Evolutionary conservation across 1,140 invertebrate genomes (phyloP), one percentile per base, ranked within the genome.

Genomic region (Gonatopus flavifemur): DNA sequence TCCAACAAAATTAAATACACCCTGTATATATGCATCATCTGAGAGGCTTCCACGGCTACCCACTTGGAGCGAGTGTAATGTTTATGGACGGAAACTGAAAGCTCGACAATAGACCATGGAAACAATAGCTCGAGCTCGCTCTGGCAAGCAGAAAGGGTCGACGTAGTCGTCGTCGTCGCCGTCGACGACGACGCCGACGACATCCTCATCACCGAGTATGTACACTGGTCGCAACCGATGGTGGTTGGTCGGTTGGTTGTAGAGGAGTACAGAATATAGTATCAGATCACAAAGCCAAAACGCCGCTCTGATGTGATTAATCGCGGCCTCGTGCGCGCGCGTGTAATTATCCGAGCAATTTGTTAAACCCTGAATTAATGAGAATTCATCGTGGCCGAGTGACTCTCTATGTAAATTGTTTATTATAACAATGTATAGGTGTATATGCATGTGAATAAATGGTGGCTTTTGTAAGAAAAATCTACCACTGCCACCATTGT

Each of bases 341-440:
- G 59, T 69, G 66, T 74, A 72, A 74, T 74, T 74, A 73, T 74
- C 62, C 67, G 49, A 72, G 65, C 69, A 72, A 74, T 74, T 74
- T 72, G 72, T 72, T 74, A 66, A 64, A 67, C 61, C 57, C 54
- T 55, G 64, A 67, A 72, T 72, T 72, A 72, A 72, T 70, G 64
- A 70, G 62, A 67, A 74, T 71, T 74, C 72, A 74, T 72, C 60
- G 66, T 58, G 55, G 48, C 42, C 55, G 56, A 66, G 62, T 67
- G 63, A 67, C 58, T 65, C 64, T 66, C n/a, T 62, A 69, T 65
- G 59, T 43, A 57, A 62, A 65, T 55, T 52, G 59, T 58, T 63
- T 55, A 60, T 59, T 57, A 62, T 48, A n/a, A n/a, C n/a, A n/a
- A n/a, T n/a, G n/a, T n/a, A n/a, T n/a, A n/a, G n/a, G n/a, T n/a